A percentile compares a stretch with the other conserved stretches of the same genome.
Conservation (phyloP, 2,888 invertebrate genomes). For the Ophion ellenae region DNA sequence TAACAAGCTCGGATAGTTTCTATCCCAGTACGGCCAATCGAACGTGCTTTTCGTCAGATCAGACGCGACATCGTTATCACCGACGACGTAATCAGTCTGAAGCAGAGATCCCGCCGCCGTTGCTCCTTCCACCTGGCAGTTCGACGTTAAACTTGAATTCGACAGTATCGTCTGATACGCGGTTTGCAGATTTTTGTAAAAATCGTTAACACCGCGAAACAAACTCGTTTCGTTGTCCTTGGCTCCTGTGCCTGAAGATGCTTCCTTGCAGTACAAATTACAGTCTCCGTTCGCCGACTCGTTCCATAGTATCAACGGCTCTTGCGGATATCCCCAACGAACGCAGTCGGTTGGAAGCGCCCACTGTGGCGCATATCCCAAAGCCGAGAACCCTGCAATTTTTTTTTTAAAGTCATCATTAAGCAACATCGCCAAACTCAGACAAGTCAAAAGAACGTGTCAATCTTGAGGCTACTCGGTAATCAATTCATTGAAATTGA, state of each 20-base stretch:
- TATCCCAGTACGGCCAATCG: conserved; percentile 52
- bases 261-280: conserved; percentile 62
- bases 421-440: neutral
- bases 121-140: conserved; percentile 8
- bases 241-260: conserved; percentile 18
- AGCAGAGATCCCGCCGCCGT: neutral
- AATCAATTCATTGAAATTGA: too few relatives aligned
- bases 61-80: neutral
- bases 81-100: conserved; percentile 12
- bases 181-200: conserved; percentile 60
- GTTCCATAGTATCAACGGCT: conserved; percentile 77
- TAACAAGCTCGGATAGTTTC: conserved; percentile 17
- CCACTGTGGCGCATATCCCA: conserved; percentile 80
- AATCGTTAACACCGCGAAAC: conserved; percentile 53
- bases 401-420: neutral
- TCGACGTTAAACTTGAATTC: conserved; percentile 19
- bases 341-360: conserved; percentile 77
- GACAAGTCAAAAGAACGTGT: too few relatives aligned
- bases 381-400: conserved; percentile 74
- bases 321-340: conserved; percentile 75
- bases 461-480: too few relatives aligned
- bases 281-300: conserved; percentile 55
- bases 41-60: conserved; percentile 32
- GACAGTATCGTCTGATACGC: conserved; percentile 44
- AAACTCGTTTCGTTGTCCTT: conserved; percentile 58